Percentiles rank a stretch among this genome's conserved stretches.
Evolutionary conservation across 2,113 vertebrate species (phyloP).

Genomic region (Paraplagusia blochii): DNA sequence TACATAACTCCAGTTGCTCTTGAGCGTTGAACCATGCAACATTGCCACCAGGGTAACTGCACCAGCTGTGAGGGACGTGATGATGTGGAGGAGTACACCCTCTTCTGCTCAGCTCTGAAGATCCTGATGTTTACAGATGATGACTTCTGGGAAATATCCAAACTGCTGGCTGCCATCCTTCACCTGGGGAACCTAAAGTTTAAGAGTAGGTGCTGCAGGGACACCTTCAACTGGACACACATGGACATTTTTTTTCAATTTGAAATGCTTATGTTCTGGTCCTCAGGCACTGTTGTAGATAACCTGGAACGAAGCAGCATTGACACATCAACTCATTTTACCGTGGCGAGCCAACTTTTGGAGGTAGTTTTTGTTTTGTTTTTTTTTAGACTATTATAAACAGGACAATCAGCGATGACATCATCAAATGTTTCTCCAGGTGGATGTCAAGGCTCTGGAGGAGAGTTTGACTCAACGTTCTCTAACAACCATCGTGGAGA

Average conservation of each 20-base stretch:
- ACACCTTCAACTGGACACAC: too few species aligned
- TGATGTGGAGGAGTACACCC: constrained; percentile 84
- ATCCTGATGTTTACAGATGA: constrained; percentile 90
- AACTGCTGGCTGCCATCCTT: constrained; percentile 88
- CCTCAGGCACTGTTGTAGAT: constrained; percentile 78
- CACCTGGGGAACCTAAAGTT: constrained; percentile 91
- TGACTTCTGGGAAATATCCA: constrained; percentile 88
- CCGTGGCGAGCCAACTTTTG: constrained; percentile 77
- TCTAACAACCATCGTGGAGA: constrained; percentile 85
- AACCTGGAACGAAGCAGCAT: constrained; percentile 88
- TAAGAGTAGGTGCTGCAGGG: constrained; percentile 68
- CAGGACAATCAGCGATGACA: neutral
- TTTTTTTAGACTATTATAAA: neutral
- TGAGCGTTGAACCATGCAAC: constrained; percentile 1
- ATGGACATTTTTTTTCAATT: neutral
- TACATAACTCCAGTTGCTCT: neutral
- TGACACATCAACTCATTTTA: constrained; percentile 76
- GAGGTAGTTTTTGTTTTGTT: constrained; percentile 82
- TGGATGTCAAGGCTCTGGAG: constrained; percentile 77
- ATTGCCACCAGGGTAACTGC: constrained; percentile 83
- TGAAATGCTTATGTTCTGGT: constrained; percentile 12
- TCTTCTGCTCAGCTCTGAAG: constrained; percentile 91
- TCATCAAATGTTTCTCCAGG: constrained; percentile 66
- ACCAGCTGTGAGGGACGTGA: constrained; percentile 82
- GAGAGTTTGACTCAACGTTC: constrained; percentile 83